phyloP scores from a whole-genome alignment of 2,113 vertebrate species.

The Macrotis lagotis region DNA sequence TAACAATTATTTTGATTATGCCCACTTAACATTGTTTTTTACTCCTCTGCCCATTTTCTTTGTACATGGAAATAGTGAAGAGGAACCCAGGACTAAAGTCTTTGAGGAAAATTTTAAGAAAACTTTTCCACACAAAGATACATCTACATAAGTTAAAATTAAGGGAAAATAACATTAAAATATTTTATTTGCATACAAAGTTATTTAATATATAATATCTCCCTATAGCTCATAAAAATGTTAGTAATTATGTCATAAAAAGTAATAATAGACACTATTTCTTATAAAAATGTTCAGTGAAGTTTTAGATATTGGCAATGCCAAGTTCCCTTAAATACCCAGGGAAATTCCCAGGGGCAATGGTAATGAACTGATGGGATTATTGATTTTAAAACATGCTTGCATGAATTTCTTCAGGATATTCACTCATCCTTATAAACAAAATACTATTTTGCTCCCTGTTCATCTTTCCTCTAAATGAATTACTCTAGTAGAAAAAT shows the following conservation, averaged over 20 bases:
- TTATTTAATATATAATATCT: background rate
- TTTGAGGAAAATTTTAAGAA: background rate
- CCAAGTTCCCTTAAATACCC: background rate
- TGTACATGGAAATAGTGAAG: no score
- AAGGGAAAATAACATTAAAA: background rate
- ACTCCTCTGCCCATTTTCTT: no score
- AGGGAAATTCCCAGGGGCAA: background rate
- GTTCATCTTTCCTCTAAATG: background rate
- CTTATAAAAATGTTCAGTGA: background rate
- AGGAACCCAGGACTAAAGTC: background rate
- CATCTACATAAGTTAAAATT: background rate
- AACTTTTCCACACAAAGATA: background rate
- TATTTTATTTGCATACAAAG: background rate
- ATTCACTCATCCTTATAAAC: background rate
- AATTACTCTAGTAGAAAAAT: background rate
- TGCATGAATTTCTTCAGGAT: background rate
- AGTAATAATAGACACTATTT: background rate
- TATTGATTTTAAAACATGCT: background rate
- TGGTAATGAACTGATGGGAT: background rate
- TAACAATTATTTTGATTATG: no score
- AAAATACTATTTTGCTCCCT: background rate
- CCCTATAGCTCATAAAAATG: background rate
- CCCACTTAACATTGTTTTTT: no score
- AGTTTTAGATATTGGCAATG: background rate
- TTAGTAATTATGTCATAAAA: background rate